Evolutionary conservation across 2,113 vertebrate genomes (phyloP).

Genomic region (Phylloscopus trochiloides): DNA sequence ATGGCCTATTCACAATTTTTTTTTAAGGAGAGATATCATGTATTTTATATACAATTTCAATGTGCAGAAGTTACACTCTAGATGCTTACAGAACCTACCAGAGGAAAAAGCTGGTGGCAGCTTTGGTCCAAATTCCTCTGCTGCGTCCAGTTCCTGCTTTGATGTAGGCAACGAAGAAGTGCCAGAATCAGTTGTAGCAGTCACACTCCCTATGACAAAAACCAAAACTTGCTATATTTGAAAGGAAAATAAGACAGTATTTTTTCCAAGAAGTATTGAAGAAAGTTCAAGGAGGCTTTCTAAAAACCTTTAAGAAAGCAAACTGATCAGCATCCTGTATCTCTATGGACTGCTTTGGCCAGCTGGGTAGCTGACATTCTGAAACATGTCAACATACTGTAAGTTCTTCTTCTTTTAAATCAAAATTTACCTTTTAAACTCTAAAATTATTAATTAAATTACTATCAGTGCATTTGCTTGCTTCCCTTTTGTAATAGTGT

Average conservation of each 20-base stretch:
- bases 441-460: neutral
- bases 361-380: neutral
- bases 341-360: neutral
- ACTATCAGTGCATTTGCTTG: neutral
- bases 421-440: neutral
- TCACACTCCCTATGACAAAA: conserved; percentile 5
- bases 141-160: conserved; percentile 45
- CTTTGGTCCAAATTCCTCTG: conserved; percentile 90
- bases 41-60: neutral
- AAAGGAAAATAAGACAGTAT: neutral
- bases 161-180: neutral
- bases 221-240: neutral
- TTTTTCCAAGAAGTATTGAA: neutral
- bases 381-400: neutral
- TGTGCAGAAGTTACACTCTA: neutral
- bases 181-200: neutral
- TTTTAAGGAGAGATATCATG: neutral
- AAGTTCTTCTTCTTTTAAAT: neutral
- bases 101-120: conserved; percentile 82
- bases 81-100: conserved; percentile 55
- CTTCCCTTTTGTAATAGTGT: neutral
- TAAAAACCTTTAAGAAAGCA: neutral
- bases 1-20: neutral
- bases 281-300: neutral
- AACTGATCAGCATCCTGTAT: neutral